These are phyloP conservation scores for Phlogophora meticulosa DNA, from an alignment of 2,888 invertebrate genomes.

Conservation along the genomic window DNA sequence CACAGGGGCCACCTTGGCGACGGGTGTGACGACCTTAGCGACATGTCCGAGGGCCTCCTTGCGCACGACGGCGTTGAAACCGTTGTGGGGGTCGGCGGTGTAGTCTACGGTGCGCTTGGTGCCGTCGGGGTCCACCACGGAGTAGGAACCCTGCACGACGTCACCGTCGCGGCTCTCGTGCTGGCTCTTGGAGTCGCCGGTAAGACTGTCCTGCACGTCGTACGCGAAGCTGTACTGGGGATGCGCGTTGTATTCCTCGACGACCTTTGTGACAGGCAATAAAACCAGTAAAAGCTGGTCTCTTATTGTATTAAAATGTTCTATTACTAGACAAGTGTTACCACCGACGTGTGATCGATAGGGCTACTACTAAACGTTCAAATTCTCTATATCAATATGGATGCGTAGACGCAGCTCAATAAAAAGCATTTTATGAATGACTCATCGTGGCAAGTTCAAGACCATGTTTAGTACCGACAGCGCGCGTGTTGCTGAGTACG, in stretches of 20 bases:
- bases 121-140: constrained; percentile 87
- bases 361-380: too few relatives aligned
- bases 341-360: too few relatives aligned
- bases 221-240: too few relatives aligned
- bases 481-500: constrained; percentile 7
- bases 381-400: too few relatives aligned
- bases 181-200: constrained; percentile 87
- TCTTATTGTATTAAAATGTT: too few relatives aligned
- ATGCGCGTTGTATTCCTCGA: too few relatives aligned
- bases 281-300: too few relatives aligned
- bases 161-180: constrained; percentile 87
- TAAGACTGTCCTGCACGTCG: too few relatives aligned
- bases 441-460: constrained; percentile 40
- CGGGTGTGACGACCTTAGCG: constrained; percentile 73
- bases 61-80: constrained; percentile 89
- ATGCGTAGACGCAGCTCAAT: too few relatives aligned
- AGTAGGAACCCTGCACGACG: constrained; percentile 88
- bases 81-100: constrained; percentile 86
- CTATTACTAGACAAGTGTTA: too few relatives aligned
- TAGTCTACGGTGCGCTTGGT: constrained; percentile 88
- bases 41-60: constrained; percentile 80
- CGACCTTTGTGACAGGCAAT: constrained; percentile 63
- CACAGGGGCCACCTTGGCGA: constrained; percentile 68
- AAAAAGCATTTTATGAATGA: constrained; percentile 13
- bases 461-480: not conserved